A percentile compares a stretch with the other conserved stretches of the same genome.
Evolutionary conservation across 2,797 vertebrate genomes (phyloP).

Genomic region (Acanthiza pusilla): DNA sequence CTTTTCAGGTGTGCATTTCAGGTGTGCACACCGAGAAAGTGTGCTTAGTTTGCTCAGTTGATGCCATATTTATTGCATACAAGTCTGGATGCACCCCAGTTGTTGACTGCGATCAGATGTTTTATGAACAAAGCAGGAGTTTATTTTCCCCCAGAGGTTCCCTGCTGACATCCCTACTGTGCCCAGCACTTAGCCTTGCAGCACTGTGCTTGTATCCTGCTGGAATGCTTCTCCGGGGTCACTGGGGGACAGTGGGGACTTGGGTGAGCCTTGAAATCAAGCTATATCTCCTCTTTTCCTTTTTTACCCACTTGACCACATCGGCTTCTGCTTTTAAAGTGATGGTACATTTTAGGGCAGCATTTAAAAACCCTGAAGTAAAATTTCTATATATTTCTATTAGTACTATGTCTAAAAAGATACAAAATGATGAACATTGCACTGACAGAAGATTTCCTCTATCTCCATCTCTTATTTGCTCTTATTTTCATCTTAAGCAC

Average conservation of each 20-base stretch:
- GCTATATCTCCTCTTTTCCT: not conserved
- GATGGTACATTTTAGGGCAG: not conserved
- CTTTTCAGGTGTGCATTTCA: not conserved
- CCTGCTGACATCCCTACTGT: not conserved
- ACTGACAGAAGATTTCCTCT: not conserved
- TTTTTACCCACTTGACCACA: not conserved
- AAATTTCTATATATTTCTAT: not conserved
- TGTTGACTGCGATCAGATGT: not conserved
- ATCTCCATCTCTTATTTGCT: not conserved
- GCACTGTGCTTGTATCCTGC: not conserved
- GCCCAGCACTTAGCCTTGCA: not conserved
- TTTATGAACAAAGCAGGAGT: not conserved
- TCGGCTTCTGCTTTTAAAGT: not conserved
- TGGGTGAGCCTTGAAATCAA: not conserved
- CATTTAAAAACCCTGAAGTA: not conserved
- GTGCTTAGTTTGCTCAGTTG: not conserved
- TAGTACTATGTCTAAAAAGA: not conserved
- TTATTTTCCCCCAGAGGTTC: not conserved
- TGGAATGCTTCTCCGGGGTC: not conserved
- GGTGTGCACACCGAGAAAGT: not conserved
- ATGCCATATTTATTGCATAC: not conserved
- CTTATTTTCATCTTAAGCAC: not conserved
- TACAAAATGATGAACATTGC: not conserved
- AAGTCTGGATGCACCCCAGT: not conserved
- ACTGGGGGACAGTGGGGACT: not conserved